Percentiles rank a stretch among this genome's conserved stretches.
phyloP scores from a whole-genome alignment of 2,797 vertebrate genomes.

The Rallus crepitans region DNA sequence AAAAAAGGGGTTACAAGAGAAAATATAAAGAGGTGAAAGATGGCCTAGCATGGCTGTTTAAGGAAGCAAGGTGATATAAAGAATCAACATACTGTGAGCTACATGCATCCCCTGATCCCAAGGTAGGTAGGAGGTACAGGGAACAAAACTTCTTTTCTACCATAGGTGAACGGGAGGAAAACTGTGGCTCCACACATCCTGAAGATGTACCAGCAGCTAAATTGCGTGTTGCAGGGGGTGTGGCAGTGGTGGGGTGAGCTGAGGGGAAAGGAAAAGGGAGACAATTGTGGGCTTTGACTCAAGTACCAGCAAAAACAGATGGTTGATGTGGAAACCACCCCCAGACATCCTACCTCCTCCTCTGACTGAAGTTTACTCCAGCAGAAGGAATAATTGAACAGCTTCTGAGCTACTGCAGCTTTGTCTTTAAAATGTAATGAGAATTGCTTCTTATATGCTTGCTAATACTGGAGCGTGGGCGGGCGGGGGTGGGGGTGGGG shows the following conservation, averaged over 20 bases:
- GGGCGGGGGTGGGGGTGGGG: too few relatives aligned
- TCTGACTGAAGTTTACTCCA: not conserved
- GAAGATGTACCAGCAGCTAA: not conserved
- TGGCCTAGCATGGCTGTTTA: not conserved
- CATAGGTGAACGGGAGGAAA: not conserved
- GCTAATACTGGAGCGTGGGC: not conserved
- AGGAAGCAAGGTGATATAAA: not conserved
- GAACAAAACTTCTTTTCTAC: not conserved
- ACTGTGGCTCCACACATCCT: not conserved
- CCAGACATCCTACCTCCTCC: not conserved
- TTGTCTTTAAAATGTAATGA: not conserved
- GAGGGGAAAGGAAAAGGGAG: not conserved
- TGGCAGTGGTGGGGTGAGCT: not conserved
- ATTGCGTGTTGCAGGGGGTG: not conserved
- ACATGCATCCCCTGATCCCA: not conserved
- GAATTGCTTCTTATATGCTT: not conserved
- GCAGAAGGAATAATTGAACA: not conserved
- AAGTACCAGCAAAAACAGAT: slow-evolving; percentile 16
- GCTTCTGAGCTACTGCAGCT: not conserved
- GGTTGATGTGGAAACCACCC: slow-evolving; percentile 14
- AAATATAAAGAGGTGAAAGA: not conserved
- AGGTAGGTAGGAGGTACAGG: not conserved
- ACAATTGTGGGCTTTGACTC: slow-evolving; percentile 31
- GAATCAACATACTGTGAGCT: not conserved
- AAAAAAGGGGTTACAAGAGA: not conserved